Base-by-base conservation (phyloP, 2,113 vertebrate genomes). In the Poeciliopsis occidentalis region DNA sequence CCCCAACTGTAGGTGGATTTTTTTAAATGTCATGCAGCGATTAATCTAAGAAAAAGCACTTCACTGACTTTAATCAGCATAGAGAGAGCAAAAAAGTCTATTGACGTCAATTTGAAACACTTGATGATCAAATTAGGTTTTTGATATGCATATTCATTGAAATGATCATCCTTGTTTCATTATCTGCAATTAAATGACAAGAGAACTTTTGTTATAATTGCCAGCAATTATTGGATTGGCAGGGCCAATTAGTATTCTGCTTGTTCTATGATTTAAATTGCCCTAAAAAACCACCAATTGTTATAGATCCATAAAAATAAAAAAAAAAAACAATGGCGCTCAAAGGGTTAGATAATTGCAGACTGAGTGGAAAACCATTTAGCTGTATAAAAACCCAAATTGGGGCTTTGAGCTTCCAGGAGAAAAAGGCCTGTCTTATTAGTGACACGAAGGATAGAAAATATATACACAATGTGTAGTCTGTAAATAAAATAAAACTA, bases 181-280 rank as follows among this genome's bases (percentile, higher is more conserved):
- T 91, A 91, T 88, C 84, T 79, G 83, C 92, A 87, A 91, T 92
- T 92, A 93, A 60, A 88, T 77, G 64, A 88, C 80, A 90, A 91
- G 84, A 87, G 86, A 92, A 92, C 84, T 91, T 92, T 83, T 64
- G 64, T 68, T 77, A 86, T 93, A 94, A 93, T 94, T 93, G 89
- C 91, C 83, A 60, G 78, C 85, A 93, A 94, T 95, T 94, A 91
- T 82, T 19, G 61, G 80, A 65, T 78, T 74, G 82, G 69, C 63
- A 41, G 85, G 64, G 0, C 11, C 66, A 65, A 93, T 95, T 94
- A 89, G 91, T 92, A 94, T 94, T 87, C 90, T 71, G 76, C 79
- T 91, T 92, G 88, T 92, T 91, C 80, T 57, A 63, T 83, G 76
- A 82, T 91, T 86, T 75, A 64, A 82, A 88, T 87, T 75, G 76